These are phyloP conservation scores for Pollenia angustigena DNA, from an alignment of 2,888 invertebrate species.

Conservation along the genomic window DNA sequence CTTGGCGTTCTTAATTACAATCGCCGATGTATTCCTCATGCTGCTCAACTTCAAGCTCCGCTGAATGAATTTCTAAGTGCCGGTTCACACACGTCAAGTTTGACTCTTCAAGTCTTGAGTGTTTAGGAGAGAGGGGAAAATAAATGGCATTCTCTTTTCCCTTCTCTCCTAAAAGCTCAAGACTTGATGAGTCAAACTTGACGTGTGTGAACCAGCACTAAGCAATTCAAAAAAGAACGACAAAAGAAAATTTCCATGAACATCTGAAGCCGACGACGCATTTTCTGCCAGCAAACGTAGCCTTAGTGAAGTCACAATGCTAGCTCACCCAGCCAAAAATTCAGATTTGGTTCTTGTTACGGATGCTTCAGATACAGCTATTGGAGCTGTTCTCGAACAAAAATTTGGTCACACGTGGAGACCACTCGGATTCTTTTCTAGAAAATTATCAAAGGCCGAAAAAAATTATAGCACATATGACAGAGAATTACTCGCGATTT, in stretches of 20 bases:
- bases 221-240: constrained; percentile 1
- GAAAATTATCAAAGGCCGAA: constrained; percentile 76
- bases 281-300: neutral
- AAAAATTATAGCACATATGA: constrained; percentile 59
- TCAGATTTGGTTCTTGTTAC: constrained; percentile 31
- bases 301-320: neutral
- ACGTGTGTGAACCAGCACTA: too few relatives aligned
- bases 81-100: too few relatives aligned
- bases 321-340: constrained; percentile 4
- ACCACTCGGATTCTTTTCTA: constrained; percentile 77
- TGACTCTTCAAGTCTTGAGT: too few relatives aligned
- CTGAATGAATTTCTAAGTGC: neutral
- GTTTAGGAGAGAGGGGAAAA: too few relatives aligned
- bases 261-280: neutral
- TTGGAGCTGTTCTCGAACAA: constrained; percentile 70
- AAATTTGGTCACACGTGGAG: constrained; percentile 39
- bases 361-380: constrained; percentile 56
- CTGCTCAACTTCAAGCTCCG: constrained; percentile 16
- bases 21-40: neutral
- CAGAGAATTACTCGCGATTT: constrained; percentile 68
- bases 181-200: too few relatives aligned
- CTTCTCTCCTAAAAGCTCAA: too few relatives aligned
- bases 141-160: too few relatives aligned
- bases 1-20: constrained; percentile 7
- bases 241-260: neutral